Evolutionary conservation across 2,113 vertebrate species (phyloP), one percentile per base, ranked within the genome.

Genomic region (Mesembrinibis cayennensis): DNA sequence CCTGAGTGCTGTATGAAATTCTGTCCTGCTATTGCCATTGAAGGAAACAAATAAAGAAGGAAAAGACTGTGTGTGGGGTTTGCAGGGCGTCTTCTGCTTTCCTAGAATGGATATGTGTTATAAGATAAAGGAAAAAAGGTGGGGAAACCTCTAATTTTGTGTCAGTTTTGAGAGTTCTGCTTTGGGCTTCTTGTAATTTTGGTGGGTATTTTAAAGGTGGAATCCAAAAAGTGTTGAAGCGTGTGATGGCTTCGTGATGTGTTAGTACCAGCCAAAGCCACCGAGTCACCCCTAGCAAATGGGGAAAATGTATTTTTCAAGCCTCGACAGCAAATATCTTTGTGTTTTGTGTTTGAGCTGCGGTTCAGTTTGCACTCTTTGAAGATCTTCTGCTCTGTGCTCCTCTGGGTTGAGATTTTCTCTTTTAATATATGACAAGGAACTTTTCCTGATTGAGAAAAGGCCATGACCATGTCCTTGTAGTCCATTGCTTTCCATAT

Each of bases 161-260:
- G 56, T 58, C 15, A 32, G 10, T 89, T 70, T 91, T 70, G 38
- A 58, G 17, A 53, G 22, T 61, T 66, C 32, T 72, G 18, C 16
- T 81, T 69, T 72, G 58, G 13, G 21, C 13, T 88, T 77, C 62
- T 90, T 49, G 11, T 30, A 77, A 11, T 72, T 86, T 72, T 22
- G 16, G 19, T 72, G 27, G 14, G 62, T 86, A 44, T 80, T 90
- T 82, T 45, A 62, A 89, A 78, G 22, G 34, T 40, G 19, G 36
- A 77, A 88, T 85, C 7, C 18, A 69, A 30, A 74, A 67, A 52
- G 12, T 36, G 2, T 77, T n/a, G 27, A 88, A 73, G 26, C 32
- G 5, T 67, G 3, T 70, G 66, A 49, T 72, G 27, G 40, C 25
- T 83, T 78, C 0, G 0, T 83, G 50, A 49, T 0, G 0, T 45